Evolutionary conservation across 2,113 vertebrate genomes (phyloP), one percentile per base, ranked within the genome.

Genomic region (Melanerpes aurifrons): DNA sequence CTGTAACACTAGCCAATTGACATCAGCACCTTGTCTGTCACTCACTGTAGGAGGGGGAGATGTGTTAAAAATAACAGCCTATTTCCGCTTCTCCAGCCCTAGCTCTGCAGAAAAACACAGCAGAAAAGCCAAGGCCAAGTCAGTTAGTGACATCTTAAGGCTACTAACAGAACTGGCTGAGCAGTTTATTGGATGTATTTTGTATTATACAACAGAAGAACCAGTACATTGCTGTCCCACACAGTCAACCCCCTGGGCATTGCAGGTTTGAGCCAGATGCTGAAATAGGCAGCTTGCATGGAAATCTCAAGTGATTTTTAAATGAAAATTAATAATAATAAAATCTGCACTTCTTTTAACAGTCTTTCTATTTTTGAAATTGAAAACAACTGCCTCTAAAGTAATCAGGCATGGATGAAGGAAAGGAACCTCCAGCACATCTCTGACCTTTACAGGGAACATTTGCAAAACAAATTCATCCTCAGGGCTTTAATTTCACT

Each of bases 121-220:
- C 40, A 29, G 71, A 7, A 32, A 83, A 58, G 86, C 88, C 75
- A 43, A 22, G 58, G 86, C 89, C 89, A 85, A 92, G 97, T 90
- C 94, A 40, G 83, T 87, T 72, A 97, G 96, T 97, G 98, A 97
- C 97, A 97, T 93, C 97, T 97, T 96, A 96, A 97, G 97, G 97
- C 79, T 92, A 94, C 80, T 84, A 45, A 7, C 70, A 97, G 97
- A 97, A 97, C 25, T 95, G 95, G 83, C 93, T 35, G 77, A 2
- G 37, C 22, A 21, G 6, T 19, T 21, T 4, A 3, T 4, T 61
- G 35, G 24, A 19, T 47, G 64, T 4, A 4, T 54, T 79, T 40
- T 12, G 25, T 32, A 22, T 32, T n/a, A 15, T 8, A 47, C 15
- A 43, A 1, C 18, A 35, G 16, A 26, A 82, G 25, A 64, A 53